Evolutionary conservation across 2,113 vertebrate species (phyloP).

Genomic region (Triplophysa tibetana): DNA sequence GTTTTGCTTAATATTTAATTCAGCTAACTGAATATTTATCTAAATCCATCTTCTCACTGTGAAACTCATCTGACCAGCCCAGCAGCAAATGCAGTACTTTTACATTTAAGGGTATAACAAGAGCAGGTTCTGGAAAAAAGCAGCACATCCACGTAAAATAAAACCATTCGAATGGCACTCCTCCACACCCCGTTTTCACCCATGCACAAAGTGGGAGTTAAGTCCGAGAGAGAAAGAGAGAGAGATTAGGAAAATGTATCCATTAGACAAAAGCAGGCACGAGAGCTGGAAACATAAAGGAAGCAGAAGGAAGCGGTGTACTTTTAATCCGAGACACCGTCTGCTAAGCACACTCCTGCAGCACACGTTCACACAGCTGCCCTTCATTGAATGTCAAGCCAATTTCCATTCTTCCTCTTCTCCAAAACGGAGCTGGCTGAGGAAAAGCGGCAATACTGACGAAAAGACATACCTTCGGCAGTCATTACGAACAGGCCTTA

Average conservation of each 20-base stretch:
- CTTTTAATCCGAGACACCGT: conserved; percentile 2
- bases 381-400: conserved; percentile 47
- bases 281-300: background rate
- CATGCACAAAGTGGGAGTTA: background rate
- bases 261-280: background rate
- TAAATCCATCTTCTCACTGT: background rate
- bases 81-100: background rate
- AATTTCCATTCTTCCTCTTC: conserved; percentile 30
- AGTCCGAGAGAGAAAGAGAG: background rate
- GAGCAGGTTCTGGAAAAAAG: background rate
- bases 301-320: background rate
- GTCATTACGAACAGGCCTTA: conserved; percentile 44
- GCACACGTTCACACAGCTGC: conserved; percentile 24
- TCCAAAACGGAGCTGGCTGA: conserved; percentile 2
- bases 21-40: background rate
- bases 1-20: background rate
- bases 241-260: background rate
- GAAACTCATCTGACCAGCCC: background rate
- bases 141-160: background rate
- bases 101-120: background rate
- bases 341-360: conserved; percentile 3
- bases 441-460: conserved; percentile 21
- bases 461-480: conserved; percentile 4
- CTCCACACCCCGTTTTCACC: background rate
- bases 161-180: background rate